Evolutionary conservation across 2,113 vertebrate species (phyloP).

Genomic region (Amblyopsis rosae): DNA sequence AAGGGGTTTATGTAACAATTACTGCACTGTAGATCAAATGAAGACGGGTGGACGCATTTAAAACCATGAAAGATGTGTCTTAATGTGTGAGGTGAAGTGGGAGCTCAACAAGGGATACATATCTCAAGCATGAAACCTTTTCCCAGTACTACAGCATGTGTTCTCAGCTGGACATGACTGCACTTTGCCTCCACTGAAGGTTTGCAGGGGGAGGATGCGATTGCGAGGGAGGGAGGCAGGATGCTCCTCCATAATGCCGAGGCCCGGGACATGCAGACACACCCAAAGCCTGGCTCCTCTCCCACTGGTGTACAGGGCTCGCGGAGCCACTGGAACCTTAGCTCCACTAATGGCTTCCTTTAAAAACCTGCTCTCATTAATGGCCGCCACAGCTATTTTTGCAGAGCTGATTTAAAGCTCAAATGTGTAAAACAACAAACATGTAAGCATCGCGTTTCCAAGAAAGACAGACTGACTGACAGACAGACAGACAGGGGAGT

Average conservation of each 20-base stretch:
- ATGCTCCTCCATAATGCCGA: slow-evolving; percentile 42
- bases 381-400: slow-evolving; percentile 5
- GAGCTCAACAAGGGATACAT: slow-evolving; percentile 22
- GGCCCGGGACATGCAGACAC: slow-evolving; percentile 42
- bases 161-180: slow-evolving; percentile 52
- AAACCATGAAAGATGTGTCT: not conserved
- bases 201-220: slow-evolving; percentile 36
- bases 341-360: slow-evolving; percentile 8
- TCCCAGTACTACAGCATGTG: slow-evolving; percentile 14
- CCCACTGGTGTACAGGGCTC: slow-evolving; percentile 35
- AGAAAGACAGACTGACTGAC: not conserved
- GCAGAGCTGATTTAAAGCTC: not conserved
- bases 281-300: slow-evolving; percentile 41
- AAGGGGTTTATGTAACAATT: not conserved
- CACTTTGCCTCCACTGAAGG: slow-evolving; percentile 19
- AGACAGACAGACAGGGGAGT: not conserved
- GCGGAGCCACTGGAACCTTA: slow-evolving; percentile 16
- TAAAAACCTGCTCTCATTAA: slow-evolving; percentile 10
- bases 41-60: not conserved
- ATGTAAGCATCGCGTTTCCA: not conserved
- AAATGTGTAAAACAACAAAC: not conserved
- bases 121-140: slow-evolving; percentile 16
- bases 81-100: slow-evolving; percentile 19
- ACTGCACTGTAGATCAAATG: not conserved
- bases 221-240: slow-evolving; percentile 29